Percentiles rank a stretch among this genome's conserved stretches.
phyloP scores from a whole-genome alignment of 2,113 vertebrate species.

The Cyanistes caeruleus region DNA sequence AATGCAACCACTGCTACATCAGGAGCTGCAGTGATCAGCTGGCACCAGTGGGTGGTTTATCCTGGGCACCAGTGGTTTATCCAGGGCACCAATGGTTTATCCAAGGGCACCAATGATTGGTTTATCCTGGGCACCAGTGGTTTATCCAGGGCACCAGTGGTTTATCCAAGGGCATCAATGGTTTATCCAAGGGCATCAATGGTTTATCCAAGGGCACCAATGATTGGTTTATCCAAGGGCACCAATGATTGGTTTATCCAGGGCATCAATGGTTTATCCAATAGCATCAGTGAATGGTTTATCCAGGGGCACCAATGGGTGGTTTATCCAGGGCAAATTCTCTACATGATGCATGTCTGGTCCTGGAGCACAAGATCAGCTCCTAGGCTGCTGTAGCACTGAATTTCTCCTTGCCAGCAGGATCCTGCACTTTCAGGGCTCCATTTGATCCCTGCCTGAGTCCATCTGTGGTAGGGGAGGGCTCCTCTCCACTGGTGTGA shows the following conservation, averaged over 20 bases:
- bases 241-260: neutral
- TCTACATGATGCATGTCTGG: neutral
- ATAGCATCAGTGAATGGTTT: neutral
- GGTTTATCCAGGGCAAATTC: neutral
- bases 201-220: neutral
- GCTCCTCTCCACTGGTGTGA: neutral
- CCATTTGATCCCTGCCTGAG: neutral
- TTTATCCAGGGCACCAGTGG: neutral
- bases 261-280: too few relatives aligned
- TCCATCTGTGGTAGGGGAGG: accelerated
- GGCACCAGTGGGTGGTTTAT: neutral
- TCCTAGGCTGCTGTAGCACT: neutral
- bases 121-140: neutral
- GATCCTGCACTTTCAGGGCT: neutral
- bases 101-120: neutral
- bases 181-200: neutral
- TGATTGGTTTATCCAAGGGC: too few relatives aligned
- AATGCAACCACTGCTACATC: accelerated
- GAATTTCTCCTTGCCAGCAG: neutral
- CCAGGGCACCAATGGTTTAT: neutral
- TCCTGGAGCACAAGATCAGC: neutral
- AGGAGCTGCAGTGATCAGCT: neutral
- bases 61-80: neutral
- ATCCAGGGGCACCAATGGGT: neutral
- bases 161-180: neutral